Conservation (phyloP, 2,888 invertebrate species). For the Apeira syringaria region DNA sequence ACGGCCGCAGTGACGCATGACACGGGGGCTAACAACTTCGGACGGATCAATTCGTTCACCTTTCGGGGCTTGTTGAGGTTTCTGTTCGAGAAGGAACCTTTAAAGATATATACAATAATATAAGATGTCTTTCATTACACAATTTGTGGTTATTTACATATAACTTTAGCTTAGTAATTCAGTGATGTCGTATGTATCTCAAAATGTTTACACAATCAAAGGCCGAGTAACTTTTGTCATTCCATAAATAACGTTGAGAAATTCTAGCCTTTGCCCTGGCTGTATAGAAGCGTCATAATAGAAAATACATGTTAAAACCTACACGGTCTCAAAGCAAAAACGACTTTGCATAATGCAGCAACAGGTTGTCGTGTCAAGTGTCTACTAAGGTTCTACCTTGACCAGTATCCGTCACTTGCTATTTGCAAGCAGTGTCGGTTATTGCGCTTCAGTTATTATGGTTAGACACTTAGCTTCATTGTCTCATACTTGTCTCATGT, state of each 20-base stretch:
- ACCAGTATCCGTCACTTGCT: constrained; percentile 20
- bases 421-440: constrained; percentile 3
- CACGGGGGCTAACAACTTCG: constrained; percentile 67
- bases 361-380: constrained; percentile 28
- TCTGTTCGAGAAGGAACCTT: constrained; percentile 30
- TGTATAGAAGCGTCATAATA: not conserved
- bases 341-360: constrained; percentile 21
- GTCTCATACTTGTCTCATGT: not conserved
- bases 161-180: not conserved
- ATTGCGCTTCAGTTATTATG: not conserved
- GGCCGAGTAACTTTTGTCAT: not conserved
- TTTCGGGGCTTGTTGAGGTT: constrained; percentile 44
- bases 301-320: not conserved
- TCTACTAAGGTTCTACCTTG: constrained; percentile 25
- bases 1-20: constrained; percentile 54
- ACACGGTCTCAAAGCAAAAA: constrained; percentile 12
- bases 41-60: constrained; percentile 77
- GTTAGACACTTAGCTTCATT: not conserved
- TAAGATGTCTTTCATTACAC: constrained; percentile 6
- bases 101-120: constrained; percentile 5
- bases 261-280: not conserved
- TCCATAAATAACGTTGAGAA: not conserved
- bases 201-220: constrained; percentile 11
- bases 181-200: not conserved
- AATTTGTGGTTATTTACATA: constrained; percentile 3